These are phyloP conservation scores for Papilio xuthus DNA, from an alignment of 1,140 invertebrate genomes.

Conservation along the genomic window DNA sequence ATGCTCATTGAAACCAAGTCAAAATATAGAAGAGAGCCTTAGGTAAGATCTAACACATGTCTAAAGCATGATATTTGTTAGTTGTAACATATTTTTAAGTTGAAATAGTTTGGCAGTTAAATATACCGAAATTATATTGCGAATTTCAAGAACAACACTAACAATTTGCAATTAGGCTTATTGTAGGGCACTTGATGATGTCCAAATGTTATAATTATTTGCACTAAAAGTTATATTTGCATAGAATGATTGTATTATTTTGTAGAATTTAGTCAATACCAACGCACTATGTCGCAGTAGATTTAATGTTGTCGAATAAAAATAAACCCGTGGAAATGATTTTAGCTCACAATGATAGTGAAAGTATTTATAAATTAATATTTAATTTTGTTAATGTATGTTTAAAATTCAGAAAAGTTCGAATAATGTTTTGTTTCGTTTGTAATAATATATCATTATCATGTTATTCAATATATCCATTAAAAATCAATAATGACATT, in stretches of 20 bases:
- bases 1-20: background rate
- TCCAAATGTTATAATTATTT: background rate
- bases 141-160: background rate
- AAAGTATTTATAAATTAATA: background rate
- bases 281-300: background rate
- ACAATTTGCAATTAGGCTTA: background rate
- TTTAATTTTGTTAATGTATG: no score
- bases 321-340: background rate
- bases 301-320: background rate
- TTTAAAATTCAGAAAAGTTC: background rate
- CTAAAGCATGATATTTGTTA: slow-evolving; percentile 15
- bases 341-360: background rate
- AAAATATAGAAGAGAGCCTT: slow-evolving; percentile 10
- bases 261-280: background rate
- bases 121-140: background rate
- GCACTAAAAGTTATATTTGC: slow-evolving; percentile 4
- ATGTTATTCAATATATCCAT: background rate
- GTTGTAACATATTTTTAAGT: slow-evolving; percentile 3
- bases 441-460: background rate
- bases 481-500: background rate
- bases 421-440: background rate
- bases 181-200: background rate
- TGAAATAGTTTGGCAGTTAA: background rate
- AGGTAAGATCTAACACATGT: slow-evolving; percentile 3
- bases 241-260: background rate